Evolutionary conservation across 1,140 invertebrate genomes (phyloP).

Genomic region (Drosophila kepulauana): DNA sequence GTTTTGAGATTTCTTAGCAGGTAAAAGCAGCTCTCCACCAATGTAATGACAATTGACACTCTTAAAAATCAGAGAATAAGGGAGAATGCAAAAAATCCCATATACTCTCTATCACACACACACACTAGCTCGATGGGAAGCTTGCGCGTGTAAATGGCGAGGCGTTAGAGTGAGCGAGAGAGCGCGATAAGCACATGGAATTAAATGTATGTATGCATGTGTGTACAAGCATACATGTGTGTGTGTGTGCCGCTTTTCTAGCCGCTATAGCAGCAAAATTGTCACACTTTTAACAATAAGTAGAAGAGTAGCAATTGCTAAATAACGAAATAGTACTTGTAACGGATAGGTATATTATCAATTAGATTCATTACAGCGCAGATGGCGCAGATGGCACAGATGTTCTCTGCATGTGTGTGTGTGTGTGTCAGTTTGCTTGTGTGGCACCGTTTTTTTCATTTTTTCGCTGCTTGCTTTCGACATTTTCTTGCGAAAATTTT

Average conservation of each 20-base stretch:
- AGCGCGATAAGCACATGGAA: slow-evolving; percentile 66
- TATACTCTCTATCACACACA: not conserved
- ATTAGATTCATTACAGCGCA: slow-evolving; percentile 42
- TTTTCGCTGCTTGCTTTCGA: slow-evolving; percentile 30
- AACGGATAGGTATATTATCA: slow-evolving; percentile 33
- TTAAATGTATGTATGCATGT: slow-evolving; percentile 18
- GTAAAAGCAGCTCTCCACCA: slow-evolving; percentile 27
- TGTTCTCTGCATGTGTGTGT: not conserved
- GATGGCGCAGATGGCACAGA: slow-evolving; percentile 39
- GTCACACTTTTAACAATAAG: slow-evolving; percentile 48
- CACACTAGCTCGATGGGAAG: slow-evolving; percentile 14
- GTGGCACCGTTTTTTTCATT: slow-evolving; percentile 37
- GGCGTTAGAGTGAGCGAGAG: slow-evolving; percentile 52
- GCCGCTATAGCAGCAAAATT: slow-evolving; percentile 47
- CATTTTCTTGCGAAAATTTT: slow-evolving; percentile 44
- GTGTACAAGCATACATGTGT: slow-evolving; percentile 2
- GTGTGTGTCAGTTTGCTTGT: slow-evolving; percentile 43
- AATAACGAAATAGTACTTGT: slow-evolving; percentile 30
- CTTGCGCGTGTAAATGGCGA: slow-evolving; percentile 51
- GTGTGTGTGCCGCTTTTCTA: slow-evolving; percentile 40
- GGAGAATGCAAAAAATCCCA: slow-evolving; percentile 27
- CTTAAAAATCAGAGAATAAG: slow-evolving; percentile 26
- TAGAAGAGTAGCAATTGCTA: slow-evolving; percentile 14
- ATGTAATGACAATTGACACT: slow-evolving; percentile 1
- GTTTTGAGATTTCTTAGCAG: slow-evolving; percentile 42